Evolutionary conservation across 2,888 invertebrate genomes (phyloP), one percentile per base, ranked within the genome.

Genomic region (Cephus spinipes): DNA sequence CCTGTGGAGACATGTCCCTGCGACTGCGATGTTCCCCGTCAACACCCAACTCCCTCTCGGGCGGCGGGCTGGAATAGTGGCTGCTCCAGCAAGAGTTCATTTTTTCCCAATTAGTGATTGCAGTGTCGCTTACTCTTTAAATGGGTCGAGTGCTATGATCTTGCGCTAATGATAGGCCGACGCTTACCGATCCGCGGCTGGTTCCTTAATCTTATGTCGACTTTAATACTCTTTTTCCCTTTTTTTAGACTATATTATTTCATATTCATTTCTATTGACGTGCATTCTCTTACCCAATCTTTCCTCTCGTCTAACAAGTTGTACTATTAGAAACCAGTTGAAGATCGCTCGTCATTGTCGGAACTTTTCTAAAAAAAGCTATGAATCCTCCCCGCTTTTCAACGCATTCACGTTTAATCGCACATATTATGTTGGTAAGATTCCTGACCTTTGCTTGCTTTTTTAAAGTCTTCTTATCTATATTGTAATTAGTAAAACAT

Each of bases 1-100:
- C 95, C 83, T 95, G 95, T 76, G 96, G 96, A 80, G 97, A 97
- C 94, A 96, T 96, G 91, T 97, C 97, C 87, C 97, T 94, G 87
- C 97, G 94, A 85, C 96, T 97, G 87, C 95, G 94, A 89, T 96
- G 94, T 85, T 95, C 94, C 85, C 94, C 94, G 82, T 94, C 94
- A 79, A 91, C 82, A 84, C 88, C 95, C 93, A 91, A 87, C 81
- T 92, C 92, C 81, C 92, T 89, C 84, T 92, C 92, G 68, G 92
- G 92, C 77, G 92, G 92, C 77, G 92, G 92, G 86, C 92, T 92
- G 82, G 88, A 92, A 89, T 90, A 91, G 88, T 91, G 91, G 89
- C 91, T 92, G 88, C 84, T 81, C 82, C 82, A 80, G 80, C 80
- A 83, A 80, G 81, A 82, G 84, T 83, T 82, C 81, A 78, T 83